Percentiles rank a stretch among this genome's conserved stretches.
Evolutionary conservation across 1,140 invertebrate species (phyloP).

Genomic region (Rhyacophila brunnea): DNA sequence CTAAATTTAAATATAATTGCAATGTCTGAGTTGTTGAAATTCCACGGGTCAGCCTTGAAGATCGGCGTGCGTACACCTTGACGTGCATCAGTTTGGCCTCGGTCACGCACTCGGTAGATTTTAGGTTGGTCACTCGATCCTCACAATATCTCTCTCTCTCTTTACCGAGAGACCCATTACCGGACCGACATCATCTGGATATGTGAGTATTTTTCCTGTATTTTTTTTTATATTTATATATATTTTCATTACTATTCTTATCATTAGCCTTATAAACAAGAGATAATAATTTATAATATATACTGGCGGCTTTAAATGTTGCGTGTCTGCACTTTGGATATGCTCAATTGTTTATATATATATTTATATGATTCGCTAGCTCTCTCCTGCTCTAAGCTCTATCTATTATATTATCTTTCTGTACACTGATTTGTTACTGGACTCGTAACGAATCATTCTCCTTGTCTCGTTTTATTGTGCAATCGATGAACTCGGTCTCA

Average conservation of each 20-base stretch:
- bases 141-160: neutral
- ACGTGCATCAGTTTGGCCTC: too few relatives aligned
- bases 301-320: conserved; percentile 58
- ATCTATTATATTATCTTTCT: conserved; percentile 32
- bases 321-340: conserved; percentile 59
- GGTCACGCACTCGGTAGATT: too few relatives aligned
- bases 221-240: too few relatives aligned
- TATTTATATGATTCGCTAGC: conserved; percentile 32
- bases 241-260: conserved; percentile 17
- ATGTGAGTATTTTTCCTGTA: conserved; percentile 30
- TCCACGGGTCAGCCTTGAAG: too few relatives aligned
- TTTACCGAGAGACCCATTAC: conserved; percentile 3
- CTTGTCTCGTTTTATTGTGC: conserved; percentile 7
- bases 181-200: conserved; percentile 28
- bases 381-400: conserved; percentile 36
- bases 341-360: conserved; percentile 48
- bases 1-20: too few relatives aligned
- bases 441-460: too few relatives aligned
- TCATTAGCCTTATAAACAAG: conserved; percentile 26
- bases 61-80: too few relatives aligned
- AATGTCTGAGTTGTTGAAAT: too few relatives aligned
- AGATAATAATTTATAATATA: conserved; percentile 29
- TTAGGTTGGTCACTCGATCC: too few relatives aligned
- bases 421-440: conserved; percentile 36
- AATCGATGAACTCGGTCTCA: too few relatives aligned